Evolutionary conservation across 2,113 vertebrate species (phyloP).

Genomic region (Gymnocephalus cernua): DNA sequence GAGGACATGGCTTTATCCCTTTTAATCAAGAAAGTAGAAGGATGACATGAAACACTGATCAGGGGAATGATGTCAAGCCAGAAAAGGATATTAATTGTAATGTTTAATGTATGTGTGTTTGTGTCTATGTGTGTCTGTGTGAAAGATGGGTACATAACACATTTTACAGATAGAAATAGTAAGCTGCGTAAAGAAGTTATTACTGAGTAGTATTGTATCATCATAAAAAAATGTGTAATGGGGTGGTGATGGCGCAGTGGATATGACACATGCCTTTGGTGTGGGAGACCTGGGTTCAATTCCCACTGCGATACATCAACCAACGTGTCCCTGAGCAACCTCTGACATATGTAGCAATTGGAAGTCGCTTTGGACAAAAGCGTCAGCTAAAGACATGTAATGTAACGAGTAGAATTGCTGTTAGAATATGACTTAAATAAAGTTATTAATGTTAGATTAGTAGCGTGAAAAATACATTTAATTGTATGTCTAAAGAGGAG

Average conservation of each 20-base stretch:
- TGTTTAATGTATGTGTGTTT: constrained; percentile 20
- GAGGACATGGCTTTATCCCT: constrained; percentile 61
- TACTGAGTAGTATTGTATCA: not conserved
- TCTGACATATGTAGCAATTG: no score
- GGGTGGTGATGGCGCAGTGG: no score
- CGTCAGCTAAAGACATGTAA: no score
- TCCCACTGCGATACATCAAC: no score
- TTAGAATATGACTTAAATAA: not conserved
- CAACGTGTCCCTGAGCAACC: no score
- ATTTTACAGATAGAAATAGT: not conserved
- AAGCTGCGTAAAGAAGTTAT: not conserved
- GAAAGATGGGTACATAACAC: not conserved
- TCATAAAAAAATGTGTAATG: not conserved
- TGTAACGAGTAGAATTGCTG: not conserved
- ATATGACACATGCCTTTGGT: no score
- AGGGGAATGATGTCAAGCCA: constrained; percentile 48
- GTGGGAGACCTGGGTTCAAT: no score
- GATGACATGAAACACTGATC: constrained; percentile 68
- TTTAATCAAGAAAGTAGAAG: constrained; percentile 77
- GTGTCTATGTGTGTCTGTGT: not conserved
- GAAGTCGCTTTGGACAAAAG: no score
- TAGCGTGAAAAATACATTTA: not conserved
- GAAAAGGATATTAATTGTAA: constrained; percentile 60
- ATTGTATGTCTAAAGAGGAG: not conserved
- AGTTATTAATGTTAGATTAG: no score